Conservation (phyloP, 2,797 vertebrate species). For the Coregonus ussuriensis region DNA sequence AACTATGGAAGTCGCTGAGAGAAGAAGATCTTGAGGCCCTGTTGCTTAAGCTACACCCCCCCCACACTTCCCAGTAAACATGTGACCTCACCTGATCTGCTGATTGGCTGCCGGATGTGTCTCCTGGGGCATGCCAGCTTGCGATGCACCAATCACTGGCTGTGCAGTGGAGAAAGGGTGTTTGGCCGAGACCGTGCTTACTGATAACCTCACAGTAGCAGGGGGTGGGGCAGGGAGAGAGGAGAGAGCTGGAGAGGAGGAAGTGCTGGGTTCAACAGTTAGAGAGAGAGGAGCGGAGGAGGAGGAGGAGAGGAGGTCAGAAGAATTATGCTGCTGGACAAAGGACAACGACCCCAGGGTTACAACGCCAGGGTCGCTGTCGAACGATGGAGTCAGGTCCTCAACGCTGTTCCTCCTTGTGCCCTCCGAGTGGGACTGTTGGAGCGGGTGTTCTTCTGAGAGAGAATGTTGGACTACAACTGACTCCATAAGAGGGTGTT, state of each 20-base stretch:
- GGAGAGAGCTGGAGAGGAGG: constrained; percentile 46
- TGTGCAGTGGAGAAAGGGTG: constrained; percentile 52
- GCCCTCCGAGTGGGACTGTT: constrained; percentile 62
- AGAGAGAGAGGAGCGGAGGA: constrained; percentile 77
- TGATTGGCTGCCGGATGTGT: constrained; percentile 75
- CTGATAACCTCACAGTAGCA: constrained; percentile 58
- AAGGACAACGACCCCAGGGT: constrained; percentile 51
- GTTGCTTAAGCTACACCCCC: constrained; percentile 11
- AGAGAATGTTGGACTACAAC: constrained; percentile 17
- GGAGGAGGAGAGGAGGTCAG: constrained; percentile 21
- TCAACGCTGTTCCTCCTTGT: constrained; percentile 38
- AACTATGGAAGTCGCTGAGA: no score
- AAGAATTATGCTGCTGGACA: constrained; percentile 31
- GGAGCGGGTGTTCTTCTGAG: constrained; percentile 19
- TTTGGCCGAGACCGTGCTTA: constrained; percentile 46
- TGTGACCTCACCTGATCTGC: constrained; percentile 87
- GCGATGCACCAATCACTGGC: constrained; percentile 66
- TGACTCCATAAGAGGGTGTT: not conserved
- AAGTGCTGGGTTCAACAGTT: constrained; percentile 68
- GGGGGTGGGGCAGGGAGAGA: constrained; percentile 54
- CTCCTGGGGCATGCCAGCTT: constrained; percentile 79
- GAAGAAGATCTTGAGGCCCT: not conserved
- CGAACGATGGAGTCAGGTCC: constrained; percentile 52
- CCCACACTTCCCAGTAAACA: constrained; percentile 48
- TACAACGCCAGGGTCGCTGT: constrained; percentile 53